Conservation (phyloP, 2,797 vertebrate species). For the Onychomys arenicola region DNA sequence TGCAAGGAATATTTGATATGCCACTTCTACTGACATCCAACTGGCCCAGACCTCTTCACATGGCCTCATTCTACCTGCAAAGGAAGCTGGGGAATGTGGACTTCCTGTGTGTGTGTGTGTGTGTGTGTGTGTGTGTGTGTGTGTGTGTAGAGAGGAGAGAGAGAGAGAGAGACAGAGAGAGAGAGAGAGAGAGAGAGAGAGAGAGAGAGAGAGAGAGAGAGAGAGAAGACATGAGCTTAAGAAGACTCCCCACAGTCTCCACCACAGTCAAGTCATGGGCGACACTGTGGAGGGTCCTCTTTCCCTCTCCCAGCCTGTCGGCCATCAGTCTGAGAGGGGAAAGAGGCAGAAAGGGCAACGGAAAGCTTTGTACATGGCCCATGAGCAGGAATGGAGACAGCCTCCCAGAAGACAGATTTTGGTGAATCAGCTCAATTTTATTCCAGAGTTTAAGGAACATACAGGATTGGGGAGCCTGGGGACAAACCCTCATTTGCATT, state of each 20-base stretch:
- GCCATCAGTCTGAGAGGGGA: neutral
- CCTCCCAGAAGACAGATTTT: neutral
- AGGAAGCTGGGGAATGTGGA: neutral
- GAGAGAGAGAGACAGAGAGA: too few relatives aligned
- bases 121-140: too few relatives aligned
- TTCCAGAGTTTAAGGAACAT: neutral
- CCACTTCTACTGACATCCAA: neutral
- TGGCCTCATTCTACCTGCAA: neutral
- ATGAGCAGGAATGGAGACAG: neutral
- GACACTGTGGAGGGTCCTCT: neutral
- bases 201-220: too few relatives aligned
- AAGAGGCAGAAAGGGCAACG: neutral
- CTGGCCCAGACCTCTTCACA: neutral
- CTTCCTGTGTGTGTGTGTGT: neutral
- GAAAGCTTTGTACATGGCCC: neutral
- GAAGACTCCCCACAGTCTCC: neutral
- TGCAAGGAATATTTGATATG: neutral
- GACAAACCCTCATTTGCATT: neutral
- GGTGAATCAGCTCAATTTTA: neutral
- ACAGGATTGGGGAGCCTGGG: neutral
- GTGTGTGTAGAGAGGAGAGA: too few relatives aligned
- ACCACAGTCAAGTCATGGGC: rapidly evolving
- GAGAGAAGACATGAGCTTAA: neutral
- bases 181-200: too few relatives aligned
- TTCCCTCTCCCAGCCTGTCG: neutral